Base-by-base conservation (phyloP, 2,797 vertebrate species). In the Erethizon dorsatum region DNA sequence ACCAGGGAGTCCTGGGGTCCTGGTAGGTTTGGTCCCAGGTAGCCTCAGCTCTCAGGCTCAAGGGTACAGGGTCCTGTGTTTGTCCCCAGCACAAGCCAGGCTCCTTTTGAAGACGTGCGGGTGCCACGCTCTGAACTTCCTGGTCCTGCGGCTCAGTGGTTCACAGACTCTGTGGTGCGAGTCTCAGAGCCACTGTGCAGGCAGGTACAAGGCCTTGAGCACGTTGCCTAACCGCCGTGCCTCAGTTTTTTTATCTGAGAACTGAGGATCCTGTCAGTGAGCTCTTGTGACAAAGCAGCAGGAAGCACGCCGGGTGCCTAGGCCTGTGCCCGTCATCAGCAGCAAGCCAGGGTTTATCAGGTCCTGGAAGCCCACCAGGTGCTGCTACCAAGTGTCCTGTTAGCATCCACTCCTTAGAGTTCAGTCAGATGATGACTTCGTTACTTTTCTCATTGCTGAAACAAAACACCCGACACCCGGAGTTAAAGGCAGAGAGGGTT, bases 171-270 rank as follows among this genome's bases (percentile, higher is more conserved):
- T 5, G 0, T 24, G 69, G 41, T 41, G 17, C 80, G 63, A 83
- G 37, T 65, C 80, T 96, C 86, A 26, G 45, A 71, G 37, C 31
- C 45, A 52, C 37, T 2, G 0, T 75, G 4, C n/a, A 22, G 24
- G 13, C 54, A 37, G 26, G 79, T 88, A 37, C 20, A 31, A 75
- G 83, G 82, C 86, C 10, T 65, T 47, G 17, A 92, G 50, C 59
- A 84, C 37, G 26, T 84, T 61, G 24, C 67, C 75, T 63, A 54
- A 37, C 24, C 14, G 63, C 54, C 9, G 26, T 59, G 54, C 57
- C 65, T 90, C 79, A 11, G 50, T 69, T 91, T 93, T 87, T 91
- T 87, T 41, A 45, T 90, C 59, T 82, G 54, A 65, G 65, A 95
- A 93, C 57, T n/a, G 56, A 14, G 37, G 57, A 33, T 56, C 37